Evolutionary conservation across 2,888 invertebrate genomes (phyloP).

Genomic region (Shargacucullia verbasci): DNA sequence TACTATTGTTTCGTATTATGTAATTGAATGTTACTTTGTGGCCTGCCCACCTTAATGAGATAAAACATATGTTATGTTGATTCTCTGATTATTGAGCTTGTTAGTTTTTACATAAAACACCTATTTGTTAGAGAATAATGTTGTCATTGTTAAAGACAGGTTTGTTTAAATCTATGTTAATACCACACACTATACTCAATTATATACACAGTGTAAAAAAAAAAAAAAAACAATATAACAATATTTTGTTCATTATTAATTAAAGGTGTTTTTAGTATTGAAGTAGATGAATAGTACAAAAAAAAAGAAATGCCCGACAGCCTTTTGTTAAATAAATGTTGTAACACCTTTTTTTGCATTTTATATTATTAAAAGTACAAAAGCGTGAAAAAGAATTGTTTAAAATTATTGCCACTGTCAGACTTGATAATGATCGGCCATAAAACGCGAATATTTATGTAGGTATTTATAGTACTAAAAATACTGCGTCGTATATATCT

Average conservation of each 20-base stretch:
- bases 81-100: not conserved
- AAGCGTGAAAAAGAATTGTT: not conserved
- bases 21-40: constrained; percentile 25
- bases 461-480: constrained; percentile 19
- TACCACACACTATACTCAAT: too few relatives aligned
- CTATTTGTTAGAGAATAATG: not conserved
- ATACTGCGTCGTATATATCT: not conserved
- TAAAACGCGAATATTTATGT: constrained; percentile 27
- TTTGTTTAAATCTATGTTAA: not conserved
- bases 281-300: too few relatives aligned
- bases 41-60: not conserved
- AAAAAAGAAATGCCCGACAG: too few relatives aligned
- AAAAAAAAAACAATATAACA: too few relatives aligned
- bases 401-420: constrained; percentile 31
- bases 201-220: too few relatives aligned
- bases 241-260: too few relatives aligned
- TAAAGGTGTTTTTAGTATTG: too few relatives aligned
- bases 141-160: constrained; percentile 7
- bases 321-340: too few relatives aligned
- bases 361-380: too few relatives aligned
- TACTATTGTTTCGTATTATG: constrained; percentile 21
- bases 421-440: constrained; percentile 29
- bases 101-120: too few relatives aligned
- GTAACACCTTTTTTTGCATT: too few relatives aligned
- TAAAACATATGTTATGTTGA: not conserved